phyloP scores from a whole-genome alignment of 2,797 vertebrate species.

The Amniataba percoides region DNA sequence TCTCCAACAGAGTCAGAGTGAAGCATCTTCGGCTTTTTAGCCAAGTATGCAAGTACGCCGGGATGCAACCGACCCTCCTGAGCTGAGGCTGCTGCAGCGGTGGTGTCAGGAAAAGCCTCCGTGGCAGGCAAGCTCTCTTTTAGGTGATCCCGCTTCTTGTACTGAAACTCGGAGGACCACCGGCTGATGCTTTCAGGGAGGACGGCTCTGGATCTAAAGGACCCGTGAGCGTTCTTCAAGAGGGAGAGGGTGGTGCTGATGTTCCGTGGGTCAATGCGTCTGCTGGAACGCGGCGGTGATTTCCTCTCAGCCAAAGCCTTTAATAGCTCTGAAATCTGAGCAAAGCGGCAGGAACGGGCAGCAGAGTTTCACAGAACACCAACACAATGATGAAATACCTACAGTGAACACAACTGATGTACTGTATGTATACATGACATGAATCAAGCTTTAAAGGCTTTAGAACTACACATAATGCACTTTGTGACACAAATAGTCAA shows the following conservation, averaged over 20 bases:
- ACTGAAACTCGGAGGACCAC: conserved; percentile 35
- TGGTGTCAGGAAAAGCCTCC: not conserved
- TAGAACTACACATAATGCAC: not conserved
- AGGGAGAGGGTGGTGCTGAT: conserved; percentile 21
- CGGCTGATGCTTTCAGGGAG: conserved; percentile 30
- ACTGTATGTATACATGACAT: not conserved
- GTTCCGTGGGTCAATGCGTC: not conserved
- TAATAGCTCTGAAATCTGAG: conserved; percentile 53
- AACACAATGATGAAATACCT: not conserved
- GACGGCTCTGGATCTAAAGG: conserved; percentile 30
- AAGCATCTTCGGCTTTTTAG: not conserved
- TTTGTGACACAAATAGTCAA: not conserved
- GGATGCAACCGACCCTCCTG: not conserved
- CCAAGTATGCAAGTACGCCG: conserved; percentile 3
- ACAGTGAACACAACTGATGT: not conserved
- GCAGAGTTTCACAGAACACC: not conserved
- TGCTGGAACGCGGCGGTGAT: not conserved
- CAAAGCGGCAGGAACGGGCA: not conserved
- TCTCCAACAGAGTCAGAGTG: conserved; percentile 4
- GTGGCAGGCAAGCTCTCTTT: conserved; percentile 1
- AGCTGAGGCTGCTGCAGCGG: not conserved
- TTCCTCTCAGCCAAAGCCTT: conserved; percentile 37
- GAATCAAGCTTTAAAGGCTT: not conserved
- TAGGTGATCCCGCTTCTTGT: conserved; percentile 23
- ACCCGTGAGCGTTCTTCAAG: not conserved